Evolutionary conservation across 2,797 vertebrate genomes (phyloP).

Genomic region (Periparus ater): DNA sequence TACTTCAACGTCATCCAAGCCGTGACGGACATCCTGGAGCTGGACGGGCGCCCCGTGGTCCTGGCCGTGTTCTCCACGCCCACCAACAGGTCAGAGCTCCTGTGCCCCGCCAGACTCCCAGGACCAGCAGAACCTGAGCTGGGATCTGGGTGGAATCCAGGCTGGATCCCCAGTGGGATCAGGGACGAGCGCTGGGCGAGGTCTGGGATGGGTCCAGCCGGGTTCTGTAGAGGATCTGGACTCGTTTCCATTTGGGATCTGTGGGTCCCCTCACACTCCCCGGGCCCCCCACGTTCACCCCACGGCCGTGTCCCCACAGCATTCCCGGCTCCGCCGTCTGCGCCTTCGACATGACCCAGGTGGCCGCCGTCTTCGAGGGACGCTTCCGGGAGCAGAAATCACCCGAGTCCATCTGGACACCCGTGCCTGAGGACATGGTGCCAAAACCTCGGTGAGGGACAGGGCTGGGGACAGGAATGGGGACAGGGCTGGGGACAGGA

Average conservation of each 20-base stretch:
- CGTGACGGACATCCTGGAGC: conserved; percentile 87
- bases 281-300: background rate
- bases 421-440: conserved; percentile 91
- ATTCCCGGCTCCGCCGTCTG: conserved; percentile 95
- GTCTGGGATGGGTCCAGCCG: background rate
- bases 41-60: conserved; percentile 88
- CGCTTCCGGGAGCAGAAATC: conserved; percentile 97
- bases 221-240: background rate
- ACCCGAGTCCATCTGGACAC: conserved; percentile 94
- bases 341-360: conserved; percentile 94
- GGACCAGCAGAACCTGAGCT: background rate
- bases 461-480: background rate
- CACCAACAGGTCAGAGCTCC: conserved; percentile 84
- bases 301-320: conserved; percentile 49
- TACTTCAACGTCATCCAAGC: conserved; percentile 97
- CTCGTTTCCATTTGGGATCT: background rate
- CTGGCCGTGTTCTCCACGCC: conserved; percentile 94
- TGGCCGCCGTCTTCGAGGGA: conserved; percentile 90
- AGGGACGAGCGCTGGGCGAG: background rate
- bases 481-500: background rate
- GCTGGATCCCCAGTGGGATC: background rate
- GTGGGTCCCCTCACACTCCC: fast-evolving
- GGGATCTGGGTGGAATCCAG: background rate
- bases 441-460: conserved; percentile 88
- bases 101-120: fast-evolving